phyloP scores from a whole-genome alignment of 2,797 vertebrate genomes.

The Myotis myotis region DNA sequence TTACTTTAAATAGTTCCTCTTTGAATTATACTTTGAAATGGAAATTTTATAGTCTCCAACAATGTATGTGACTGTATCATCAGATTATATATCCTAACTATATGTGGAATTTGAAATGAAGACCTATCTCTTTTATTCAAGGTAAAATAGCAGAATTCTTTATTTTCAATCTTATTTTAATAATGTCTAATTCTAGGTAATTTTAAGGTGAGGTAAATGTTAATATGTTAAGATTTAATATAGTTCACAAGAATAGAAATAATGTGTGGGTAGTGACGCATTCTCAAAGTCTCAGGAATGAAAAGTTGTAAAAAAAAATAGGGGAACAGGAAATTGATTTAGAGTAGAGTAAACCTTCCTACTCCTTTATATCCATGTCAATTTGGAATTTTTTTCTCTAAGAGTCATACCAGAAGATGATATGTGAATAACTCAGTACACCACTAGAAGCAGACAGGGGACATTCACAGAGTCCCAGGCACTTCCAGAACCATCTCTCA shows the following conservation, averaged over 20 bases:
- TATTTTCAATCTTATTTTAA: conserved; percentile 52
- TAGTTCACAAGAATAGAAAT: conserved; percentile 33
- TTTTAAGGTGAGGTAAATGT: conserved; percentile 46
- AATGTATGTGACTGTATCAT: conserved; percentile 36
- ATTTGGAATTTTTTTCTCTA: neutral
- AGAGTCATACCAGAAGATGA: neutral
- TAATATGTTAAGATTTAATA: conserved; percentile 41
- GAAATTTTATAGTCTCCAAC: conserved; percentile 52
- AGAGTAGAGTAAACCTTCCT: conserved; percentile 6
- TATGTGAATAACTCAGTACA: neutral
- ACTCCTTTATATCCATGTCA: conserved; percentile 5
- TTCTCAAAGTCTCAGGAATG: neutral
- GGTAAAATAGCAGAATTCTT: neutral
- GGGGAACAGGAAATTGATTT: neutral
- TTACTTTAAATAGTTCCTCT: conserved; percentile 43
- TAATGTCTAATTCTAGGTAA: conserved; percentile 34
- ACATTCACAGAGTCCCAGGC: neutral
- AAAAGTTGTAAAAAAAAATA: neutral
- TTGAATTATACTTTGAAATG: conserved; percentile 54
- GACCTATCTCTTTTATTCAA: neutral
- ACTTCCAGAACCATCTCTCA: neutral
- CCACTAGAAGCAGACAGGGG: neutral
- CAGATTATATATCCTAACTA: conserved; percentile 50
- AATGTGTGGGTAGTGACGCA: neutral
- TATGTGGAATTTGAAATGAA: conserved; percentile 48